Percentiles rank a stretch among this genome's conserved stretches.
These are phyloP conservation scores for Actinostola sp. DNA, from an alignment of 92 coral and sea anemone genomes.

Conservation along the genomic window DNA sequence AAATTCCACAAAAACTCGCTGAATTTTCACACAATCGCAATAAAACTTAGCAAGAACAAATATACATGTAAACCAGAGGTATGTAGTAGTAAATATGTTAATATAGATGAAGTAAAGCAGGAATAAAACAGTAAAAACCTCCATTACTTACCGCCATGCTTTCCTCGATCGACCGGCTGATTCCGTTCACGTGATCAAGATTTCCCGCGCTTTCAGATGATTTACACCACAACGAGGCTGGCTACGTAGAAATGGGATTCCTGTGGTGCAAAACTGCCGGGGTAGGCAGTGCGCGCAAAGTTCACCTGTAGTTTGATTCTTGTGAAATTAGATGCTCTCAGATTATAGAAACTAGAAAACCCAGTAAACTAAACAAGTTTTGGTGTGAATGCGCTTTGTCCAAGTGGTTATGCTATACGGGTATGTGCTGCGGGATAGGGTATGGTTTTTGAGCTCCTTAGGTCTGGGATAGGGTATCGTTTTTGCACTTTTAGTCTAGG, in stretches of 20 bases:
- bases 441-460: no score
- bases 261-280: no score
- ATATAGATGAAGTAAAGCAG: neutral
- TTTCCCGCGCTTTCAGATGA: constrained; percentile 90
- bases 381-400: no score
- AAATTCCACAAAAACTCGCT: neutral
- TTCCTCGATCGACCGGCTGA: constrained; percentile 70
- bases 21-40: constrained; percentile 8
- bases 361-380: no score
- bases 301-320: no score
- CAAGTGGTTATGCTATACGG: no score
- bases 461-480: no score
- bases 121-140: neutral
- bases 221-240: constrained; percentile 62
- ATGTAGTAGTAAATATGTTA: neutral
- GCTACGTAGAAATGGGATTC: neutral
- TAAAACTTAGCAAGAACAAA: neutral
- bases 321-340: no score
- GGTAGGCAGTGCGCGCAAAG: no score
- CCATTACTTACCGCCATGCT: constrained; percentile 88
- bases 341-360: no score
- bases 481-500: no score
- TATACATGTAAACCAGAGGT: neutral
- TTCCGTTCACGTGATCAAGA: constrained; percentile 88
- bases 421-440: no score